A percentile compares a stretch with the other conserved stretches of the same genome.
Conservation (phyloP, 2,797 vertebrate species). For the Dendrocincla fuliginosa region DNA sequence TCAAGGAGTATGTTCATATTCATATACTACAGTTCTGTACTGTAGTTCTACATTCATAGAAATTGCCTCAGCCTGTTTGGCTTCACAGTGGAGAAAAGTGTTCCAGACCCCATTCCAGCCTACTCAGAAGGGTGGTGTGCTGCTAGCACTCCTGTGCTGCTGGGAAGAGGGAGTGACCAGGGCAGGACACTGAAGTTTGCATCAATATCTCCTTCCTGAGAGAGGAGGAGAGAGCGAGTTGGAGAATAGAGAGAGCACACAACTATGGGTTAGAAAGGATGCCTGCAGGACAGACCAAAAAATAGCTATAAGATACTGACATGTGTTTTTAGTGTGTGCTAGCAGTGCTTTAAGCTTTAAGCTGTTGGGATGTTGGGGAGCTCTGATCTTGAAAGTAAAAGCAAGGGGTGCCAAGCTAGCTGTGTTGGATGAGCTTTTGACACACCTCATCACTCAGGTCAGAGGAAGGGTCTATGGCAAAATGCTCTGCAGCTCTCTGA, state of each 20-base stretch:
- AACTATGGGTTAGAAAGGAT: neutral
- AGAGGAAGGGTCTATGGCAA: neutral
- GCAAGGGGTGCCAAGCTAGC: neutral
- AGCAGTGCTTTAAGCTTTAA: neutral
- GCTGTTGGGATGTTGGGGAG: neutral
- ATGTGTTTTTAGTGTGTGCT: neutral
- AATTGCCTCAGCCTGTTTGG: neutral
- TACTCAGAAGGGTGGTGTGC: neutral
- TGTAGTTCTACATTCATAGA: neutral
- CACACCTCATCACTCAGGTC: neutral
- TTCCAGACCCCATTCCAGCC: neutral
- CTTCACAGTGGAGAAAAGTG: neutral
- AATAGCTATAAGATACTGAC: neutral
- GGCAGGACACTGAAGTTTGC: neutral
- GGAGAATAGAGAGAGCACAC: rapidly evolving
- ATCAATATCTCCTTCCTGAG: neutral
- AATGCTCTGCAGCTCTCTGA: neutral
- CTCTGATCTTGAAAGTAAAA: neutral
- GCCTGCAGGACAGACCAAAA: neutral
- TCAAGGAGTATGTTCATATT: rapidly evolving
- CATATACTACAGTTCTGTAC: neutral
- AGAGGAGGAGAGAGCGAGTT: neutral
- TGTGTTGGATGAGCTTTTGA: neutral
- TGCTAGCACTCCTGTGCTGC: neutral
- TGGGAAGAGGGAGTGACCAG: neutral